Base-by-base conservation (phyloP, 2,888 invertebrate species). In the Melipona bicolor region DNA sequence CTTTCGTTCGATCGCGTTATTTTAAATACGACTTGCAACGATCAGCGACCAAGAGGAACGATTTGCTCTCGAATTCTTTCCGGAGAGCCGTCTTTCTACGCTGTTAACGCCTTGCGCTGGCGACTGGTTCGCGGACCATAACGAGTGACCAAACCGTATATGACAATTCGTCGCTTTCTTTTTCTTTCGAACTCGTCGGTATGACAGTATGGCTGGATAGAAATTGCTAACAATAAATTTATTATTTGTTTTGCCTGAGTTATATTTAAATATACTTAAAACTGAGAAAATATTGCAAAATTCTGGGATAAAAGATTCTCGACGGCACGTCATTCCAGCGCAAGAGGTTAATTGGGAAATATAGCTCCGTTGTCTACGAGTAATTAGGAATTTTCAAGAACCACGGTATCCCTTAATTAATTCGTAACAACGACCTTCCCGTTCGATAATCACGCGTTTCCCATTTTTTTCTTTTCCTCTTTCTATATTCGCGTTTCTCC, bases 341-440 rank as follows among this genome's bases (percentile, higher is more conserved):
- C 4, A 32, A 32, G 3, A 32, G 15, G 76, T 87, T 91, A 92
- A 92, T 90, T 91, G 88, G 87, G 75, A 91, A 88, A 89, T 88
- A 90, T 80, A 43, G 76, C 77, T 72, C 75, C 81, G 17, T 80
- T 83, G 88, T 88, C 87, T 81, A 83, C 84, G 85, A 86, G 89
- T 85, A 88, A 92, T 91, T 91, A 86, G 65, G 86, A 83, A 91
- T 90, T 90, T 89, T 85, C 86, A 88, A 84, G 88, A 86, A 85
- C 89, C 83, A 88, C 69, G 84, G 80, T 73, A 78, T 80, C 77
- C 89, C 88, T 90, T 91, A 90, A 91, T 92, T 91, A 91, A 90
- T 86, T 85, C 77, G 86, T 90, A 91, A 91, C 89, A 90, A 89
- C 89, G 89, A 89, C 71, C 27, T 56, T 72, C 77, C 67, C 61